Base-by-base conservation (phyloP, 2,113 vertebrate species). In the Pangasianodon hypophthalmus region DNA sequence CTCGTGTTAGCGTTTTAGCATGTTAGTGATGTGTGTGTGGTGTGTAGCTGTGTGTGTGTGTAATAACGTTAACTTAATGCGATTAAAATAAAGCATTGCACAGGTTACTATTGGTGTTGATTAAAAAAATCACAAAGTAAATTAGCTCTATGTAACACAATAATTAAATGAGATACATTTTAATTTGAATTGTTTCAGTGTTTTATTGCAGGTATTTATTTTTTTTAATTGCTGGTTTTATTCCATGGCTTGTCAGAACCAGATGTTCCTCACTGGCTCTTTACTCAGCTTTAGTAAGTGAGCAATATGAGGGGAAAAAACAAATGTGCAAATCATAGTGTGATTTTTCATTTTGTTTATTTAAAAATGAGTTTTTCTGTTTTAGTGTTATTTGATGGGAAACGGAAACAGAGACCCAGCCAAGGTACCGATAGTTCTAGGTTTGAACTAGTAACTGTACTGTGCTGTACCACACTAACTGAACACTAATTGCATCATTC, bases 11-110 rank as follows among this genome's bases (percentile, higher is more conserved):
- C 26, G 29, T 37, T 16, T 19, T 86, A 52, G 67, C 4, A 3
- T 75, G 21, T 41, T 79, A 58, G 69, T 2, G 48, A 26, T 7
- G 77, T 54, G 79, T 19, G 37, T 77, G n/a, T 54, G 24, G 24
- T 86, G 84, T 71, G 64, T 71, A 71, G 46, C 29, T 32, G 41
- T 85, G 84, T 69, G 58, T 60, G 46, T 86, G 54, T 75, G 71
- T 75, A 6, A 44, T 41, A 21, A 44, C 9, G 5, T 19, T 16
- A 75, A 6, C 24, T 44, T 29, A 1, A 29, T 48, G 75, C 26
- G 24, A 44, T 73, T 0, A 26, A 69, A 32, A 14, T 14, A 69
- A 69, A 32, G 10, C 29, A 69, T 1, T 69, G 67, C n/a, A 32
- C 67, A 69, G 11, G 8, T 67, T 11, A 41, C 32, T 9, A 10